Evolutionary conservation across 2,888 invertebrate genomes (phyloP).

Genomic region (Eupithecia vulgata): DNA sequence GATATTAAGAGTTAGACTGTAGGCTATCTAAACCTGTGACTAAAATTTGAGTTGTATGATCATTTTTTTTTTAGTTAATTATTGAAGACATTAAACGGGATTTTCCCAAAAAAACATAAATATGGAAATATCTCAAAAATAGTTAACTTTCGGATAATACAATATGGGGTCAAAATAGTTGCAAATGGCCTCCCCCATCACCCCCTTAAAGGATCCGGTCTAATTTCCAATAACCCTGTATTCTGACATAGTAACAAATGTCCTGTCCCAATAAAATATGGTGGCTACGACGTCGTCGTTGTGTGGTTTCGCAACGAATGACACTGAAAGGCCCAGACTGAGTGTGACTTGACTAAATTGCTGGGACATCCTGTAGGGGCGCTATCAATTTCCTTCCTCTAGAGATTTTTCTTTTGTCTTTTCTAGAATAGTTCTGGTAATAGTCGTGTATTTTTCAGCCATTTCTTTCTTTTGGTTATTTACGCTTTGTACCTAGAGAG

Average conservation of each 20-base stretch:
- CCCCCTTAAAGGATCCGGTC: no score
- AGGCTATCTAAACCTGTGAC: no score
- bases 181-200: no score
- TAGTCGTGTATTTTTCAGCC: not conserved
- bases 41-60: no score
- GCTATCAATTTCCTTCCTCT: constrained; percentile 46
- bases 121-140: no score
- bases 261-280: constrained; percentile 2
- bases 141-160: no score
- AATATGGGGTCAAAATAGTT: no score
- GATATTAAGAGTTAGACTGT: no score
- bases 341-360: constrained; percentile 57
- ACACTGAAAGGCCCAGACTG: constrained; percentile 57
- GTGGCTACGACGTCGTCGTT: not conserved
- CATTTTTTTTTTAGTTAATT: no score
- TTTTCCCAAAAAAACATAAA: no score
- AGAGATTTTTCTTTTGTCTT: not conserved
- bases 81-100: no score
- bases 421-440: not conserved
- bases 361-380: constrained; percentile 63
- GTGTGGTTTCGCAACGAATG: constrained; percentile 47
- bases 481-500: not conserved
- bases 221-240: no score
- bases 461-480: not conserved
- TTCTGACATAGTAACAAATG: not conserved